Conservation (phyloP, 1,140 invertebrate genomes). For the Pissodes strobi region DNA sequence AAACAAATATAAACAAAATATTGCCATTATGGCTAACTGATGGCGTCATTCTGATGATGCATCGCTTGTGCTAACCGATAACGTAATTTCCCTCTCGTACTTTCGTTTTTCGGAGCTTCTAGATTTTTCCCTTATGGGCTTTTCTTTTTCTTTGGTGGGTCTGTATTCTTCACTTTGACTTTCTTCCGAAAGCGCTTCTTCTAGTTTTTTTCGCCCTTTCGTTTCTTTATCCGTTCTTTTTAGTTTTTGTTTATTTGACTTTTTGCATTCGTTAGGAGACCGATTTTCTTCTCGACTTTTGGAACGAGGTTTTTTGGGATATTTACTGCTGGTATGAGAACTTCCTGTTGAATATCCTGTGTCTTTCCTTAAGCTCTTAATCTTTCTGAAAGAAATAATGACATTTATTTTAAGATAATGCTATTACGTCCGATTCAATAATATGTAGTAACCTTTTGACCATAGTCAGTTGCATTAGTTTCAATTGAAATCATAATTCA, state of each 20-base stretch:
- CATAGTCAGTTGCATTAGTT: too few relatives aligned
- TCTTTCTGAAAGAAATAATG: constrained; percentile 39
- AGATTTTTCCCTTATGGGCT: constrained; percentile 27
- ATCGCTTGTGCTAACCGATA: constrained; percentile 49
- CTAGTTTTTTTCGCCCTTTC: constrained; percentile 35
- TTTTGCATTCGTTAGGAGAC: constrained; percentile 28
- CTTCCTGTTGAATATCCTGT: constrained; percentile 69
- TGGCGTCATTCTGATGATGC: constrained; percentile 62
- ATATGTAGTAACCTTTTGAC: too few relatives aligned
- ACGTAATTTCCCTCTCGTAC: constrained; percentile 38
- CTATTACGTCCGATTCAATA: too few relatives aligned
- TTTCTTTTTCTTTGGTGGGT: constrained; percentile 27
- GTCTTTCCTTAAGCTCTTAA: constrained; percentile 60
- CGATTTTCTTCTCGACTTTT: constrained; percentile 28
- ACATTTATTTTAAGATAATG: too few relatives aligned
- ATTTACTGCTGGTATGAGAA: constrained; percentile 58
- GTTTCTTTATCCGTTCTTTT: constrained; percentile 43
- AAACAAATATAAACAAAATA: constrained; percentile 62
- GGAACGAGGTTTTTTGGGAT: constrained; percentile 25
- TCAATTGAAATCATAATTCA: too few relatives aligned
- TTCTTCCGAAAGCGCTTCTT: constrained; percentile 44
- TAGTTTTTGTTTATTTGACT: constrained; percentile 51
- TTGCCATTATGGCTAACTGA: constrained; percentile 61
- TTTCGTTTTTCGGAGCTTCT: constrained; percentile 37
- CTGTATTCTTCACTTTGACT: constrained; percentile 45